phyloP scores from a whole-genome alignment of 2,888 invertebrate species.

The Drymonia ruficornis region DNA sequence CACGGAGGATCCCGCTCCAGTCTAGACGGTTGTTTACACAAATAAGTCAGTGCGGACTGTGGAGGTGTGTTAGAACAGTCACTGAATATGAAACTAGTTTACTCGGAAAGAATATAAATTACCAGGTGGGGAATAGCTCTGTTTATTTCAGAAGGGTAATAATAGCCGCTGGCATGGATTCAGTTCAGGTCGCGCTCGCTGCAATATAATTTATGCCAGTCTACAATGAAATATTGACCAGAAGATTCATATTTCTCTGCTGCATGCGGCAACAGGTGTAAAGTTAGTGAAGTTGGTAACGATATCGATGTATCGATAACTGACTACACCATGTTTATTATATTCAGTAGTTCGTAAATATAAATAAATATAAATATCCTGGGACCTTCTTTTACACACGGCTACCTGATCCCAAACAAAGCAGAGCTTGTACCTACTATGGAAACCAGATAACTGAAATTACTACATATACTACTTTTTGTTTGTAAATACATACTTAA shows the following conservation, averaged over 20 bases:
- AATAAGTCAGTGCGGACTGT: conserved; percentile 24
- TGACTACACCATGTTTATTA: too few species aligned
- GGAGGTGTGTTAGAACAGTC: conserved; percentile 21
- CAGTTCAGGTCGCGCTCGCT: conserved; percentile 43
- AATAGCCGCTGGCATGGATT: conserved; percentile 54
- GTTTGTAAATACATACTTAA: too few species aligned
- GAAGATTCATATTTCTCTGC: conserved; percentile 42
- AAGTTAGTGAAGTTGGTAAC: conserved; percentile 2
- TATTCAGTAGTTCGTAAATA: too few species aligned
- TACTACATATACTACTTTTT: too few species aligned
- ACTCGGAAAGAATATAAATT: conserved; percentile 46
- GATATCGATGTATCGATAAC: too few species aligned
- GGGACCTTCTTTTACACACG: too few species aligned
- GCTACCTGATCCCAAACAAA: too few species aligned
- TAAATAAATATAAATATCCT: too few species aligned
- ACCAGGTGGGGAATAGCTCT: conserved; percentile 45
- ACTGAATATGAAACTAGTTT: conserved; percentile 40
- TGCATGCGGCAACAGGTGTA: conserved; percentile 54
- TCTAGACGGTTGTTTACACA: conserved; percentile 34
- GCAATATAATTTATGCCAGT: conserved; percentile 52
- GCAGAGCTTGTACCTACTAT: too few species aligned
- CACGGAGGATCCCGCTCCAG: conserved; percentile 22
- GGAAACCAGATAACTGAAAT: background rate
- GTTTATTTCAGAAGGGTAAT: conserved; percentile 58
- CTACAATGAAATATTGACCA: conserved; percentile 54